Evolutionary conservation across 23 tunicate species (phyloP).

Genomic region (Botrylloides violaceus): DNA sequence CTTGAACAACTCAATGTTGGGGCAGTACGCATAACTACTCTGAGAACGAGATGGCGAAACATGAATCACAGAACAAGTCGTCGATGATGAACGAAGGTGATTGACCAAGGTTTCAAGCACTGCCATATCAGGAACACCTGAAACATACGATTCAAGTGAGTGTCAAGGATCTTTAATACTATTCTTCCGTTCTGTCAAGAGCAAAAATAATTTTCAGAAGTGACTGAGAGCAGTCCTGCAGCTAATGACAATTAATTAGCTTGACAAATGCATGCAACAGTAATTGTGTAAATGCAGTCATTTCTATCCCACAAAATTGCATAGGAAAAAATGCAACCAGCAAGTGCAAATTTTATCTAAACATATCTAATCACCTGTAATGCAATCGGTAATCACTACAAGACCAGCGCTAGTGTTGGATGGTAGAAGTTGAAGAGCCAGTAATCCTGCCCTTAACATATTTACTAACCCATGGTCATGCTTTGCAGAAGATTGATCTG

Average conservation of each 20-base stretch:
- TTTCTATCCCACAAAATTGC: no score
- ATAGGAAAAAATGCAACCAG: not conserved
- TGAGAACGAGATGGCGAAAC: slow-evolving; percentile 27
- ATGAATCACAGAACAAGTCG: slow-evolving; percentile 67
- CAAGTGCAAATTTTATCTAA: not conserved
- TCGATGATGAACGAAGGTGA: slow-evolving; percentile 50
- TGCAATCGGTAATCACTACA: slow-evolving; percentile 85
- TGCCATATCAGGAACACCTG: slow-evolving; percentile 52
- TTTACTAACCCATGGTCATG: slow-evolving; percentile 47
- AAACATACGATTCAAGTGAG: no score
- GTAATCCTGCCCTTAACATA: slow-evolving; percentile 58
- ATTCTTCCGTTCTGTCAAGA: no score
- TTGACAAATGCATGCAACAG: no score
- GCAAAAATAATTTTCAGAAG: no score
- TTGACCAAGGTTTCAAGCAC: slow-evolving; percentile 35
- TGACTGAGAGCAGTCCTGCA: no score
- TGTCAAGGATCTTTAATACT: no score
- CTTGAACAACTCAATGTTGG: slow-evolving; percentile 11
- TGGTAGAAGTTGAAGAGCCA: slow-evolving; percentile 57
- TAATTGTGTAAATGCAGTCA: no score
- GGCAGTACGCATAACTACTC: slow-evolving; percentile 7
- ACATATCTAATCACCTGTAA: slow-evolving; percentile 29
- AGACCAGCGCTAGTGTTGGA: slow-evolving; percentile 65
- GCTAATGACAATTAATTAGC: no score
- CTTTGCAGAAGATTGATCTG: not conserved